Base-by-base conservation (phyloP, 2,113 vertebrate genomes). In the Xerus inauris region DNA sequence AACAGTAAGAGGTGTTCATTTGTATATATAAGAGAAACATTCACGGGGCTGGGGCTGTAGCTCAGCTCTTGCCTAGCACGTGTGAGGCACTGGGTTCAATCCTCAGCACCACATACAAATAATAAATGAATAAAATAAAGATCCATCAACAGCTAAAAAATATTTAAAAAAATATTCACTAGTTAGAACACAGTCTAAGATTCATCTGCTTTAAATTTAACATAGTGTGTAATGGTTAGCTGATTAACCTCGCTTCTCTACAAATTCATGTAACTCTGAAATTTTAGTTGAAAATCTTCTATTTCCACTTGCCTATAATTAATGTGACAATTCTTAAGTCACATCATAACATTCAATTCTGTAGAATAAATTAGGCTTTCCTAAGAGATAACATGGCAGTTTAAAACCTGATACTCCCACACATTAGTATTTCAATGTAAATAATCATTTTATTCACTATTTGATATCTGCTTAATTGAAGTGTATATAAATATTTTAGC, bases 401-500 rank as follows among this genome's bases (percentile, higher is more conserved):
- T 84, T 71, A 96, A 96, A 88, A 94, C n/a, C 80, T 89, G 54
- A 79, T 79, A 80, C 40, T 80, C 57, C 67, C 54, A 88, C 26
- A 84, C 17, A 57, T 87, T 85, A 90, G 62, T 95, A 94, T 82
- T 49, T 40, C 4, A 81, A 28, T 94, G 79, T 88, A 87, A 97
- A 90, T 92, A 89, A 96, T 77, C 32, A 85, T 83, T 91, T 86
- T 57, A 76, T 47, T 96, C 77, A 81, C 32, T 81, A 40, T 49
- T 62, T 93, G 26, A 81, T 80, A 81, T 54, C 30, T 79, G 26
- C 26, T 88, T 81, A 80, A 93, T 73, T 85, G 40, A 95, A 73
- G 30, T 76, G 67, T 57, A 32, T 81, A 76, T 85, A 88, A 80
- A 88, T 86, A 94, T 94, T 89, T 94, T 93, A 72, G 42, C 71